Evolutionary conservation across 2,797 vertebrate species (phyloP).

Genomic region (Scyliorhinus canicula): DNA sequence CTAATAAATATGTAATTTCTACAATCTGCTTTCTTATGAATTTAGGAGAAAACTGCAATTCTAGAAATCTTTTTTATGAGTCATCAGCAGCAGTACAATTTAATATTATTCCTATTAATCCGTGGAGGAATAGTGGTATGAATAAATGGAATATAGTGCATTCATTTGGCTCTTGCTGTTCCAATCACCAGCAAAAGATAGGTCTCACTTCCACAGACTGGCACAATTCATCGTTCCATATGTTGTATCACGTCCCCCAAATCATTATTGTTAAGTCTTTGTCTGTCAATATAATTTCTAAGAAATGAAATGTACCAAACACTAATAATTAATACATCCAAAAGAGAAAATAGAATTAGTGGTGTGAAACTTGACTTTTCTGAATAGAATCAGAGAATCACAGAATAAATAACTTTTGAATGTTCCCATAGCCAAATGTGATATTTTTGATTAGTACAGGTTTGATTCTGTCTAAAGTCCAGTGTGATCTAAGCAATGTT

Average conservation of each 20-base stretch:
- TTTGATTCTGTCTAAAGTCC: background rate
- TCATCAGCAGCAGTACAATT: background rate
- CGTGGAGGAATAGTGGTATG: conserved; percentile 45
- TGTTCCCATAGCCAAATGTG: background rate
- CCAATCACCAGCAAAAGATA: conserved; percentile 43
- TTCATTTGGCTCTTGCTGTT: conserved; percentile 46
- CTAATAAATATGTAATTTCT: conserved; percentile 47
- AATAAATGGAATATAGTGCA: conserved; percentile 45
- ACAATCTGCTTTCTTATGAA: conserved; percentile 46
- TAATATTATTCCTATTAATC: conserved; percentile 50
- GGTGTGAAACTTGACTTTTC: conserved; percentile 41
- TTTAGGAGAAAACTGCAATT: conserved; percentile 40
- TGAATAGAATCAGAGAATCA: no score
- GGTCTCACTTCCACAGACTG: conserved; percentile 35
- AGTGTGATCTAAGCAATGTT: background rate
- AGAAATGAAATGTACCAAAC: conserved; percentile 53
- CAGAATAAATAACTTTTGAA: background rate
- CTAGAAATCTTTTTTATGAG: conserved; percentile 14
- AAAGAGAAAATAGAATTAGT: conserved; percentile 47
- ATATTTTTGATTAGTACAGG: background rate
- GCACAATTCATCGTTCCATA: conserved; percentile 51
- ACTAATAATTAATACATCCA: conserved; percentile 52
- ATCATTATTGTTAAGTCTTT: conserved; percentile 51
- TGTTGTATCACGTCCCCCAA: conserved; percentile 53
- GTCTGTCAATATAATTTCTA: conserved; percentile 61